phyloP scores from a whole-genome alignment of 2,797 vertebrate genomes.

The Cottoperca gobio region DNA sequence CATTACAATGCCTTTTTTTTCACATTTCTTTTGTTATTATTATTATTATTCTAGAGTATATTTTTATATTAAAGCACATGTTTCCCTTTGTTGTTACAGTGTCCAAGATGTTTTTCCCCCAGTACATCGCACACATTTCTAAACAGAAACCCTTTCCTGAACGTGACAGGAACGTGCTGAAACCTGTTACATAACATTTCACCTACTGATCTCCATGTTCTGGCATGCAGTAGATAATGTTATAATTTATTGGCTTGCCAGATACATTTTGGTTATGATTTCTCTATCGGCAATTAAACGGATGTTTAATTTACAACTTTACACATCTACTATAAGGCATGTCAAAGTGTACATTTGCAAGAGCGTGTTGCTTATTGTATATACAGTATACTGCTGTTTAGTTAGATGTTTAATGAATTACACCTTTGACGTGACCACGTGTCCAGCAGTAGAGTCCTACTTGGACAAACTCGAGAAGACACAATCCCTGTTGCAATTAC shows the following conservation, averaged over 20 bases:
- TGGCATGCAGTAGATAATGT: no score
- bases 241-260: no score
- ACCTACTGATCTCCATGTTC: background rate
- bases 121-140: background rate
- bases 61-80: background rate
- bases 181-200: constrained; percentile 48
- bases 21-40: background rate
- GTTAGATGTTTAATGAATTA: background rate
- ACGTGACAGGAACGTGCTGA: constrained; percentile 43
- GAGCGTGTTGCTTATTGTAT: no score
- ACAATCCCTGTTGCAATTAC: background rate
- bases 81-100: background rate
- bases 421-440: background rate
- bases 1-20: background rate
- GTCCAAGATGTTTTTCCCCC: background rate
- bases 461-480: background rate
- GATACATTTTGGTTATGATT: background rate
- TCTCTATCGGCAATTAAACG: background rate
- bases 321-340: background rate
- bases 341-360: background rate
- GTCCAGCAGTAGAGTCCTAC: background rate
- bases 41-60: background rate
- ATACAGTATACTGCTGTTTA: background rate
- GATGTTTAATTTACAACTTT: background rate
- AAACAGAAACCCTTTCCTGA: background rate